phyloP scores from a whole-genome alignment of 2,888 invertebrate genomes.

The Dicyrtoma fusca region DNA sequence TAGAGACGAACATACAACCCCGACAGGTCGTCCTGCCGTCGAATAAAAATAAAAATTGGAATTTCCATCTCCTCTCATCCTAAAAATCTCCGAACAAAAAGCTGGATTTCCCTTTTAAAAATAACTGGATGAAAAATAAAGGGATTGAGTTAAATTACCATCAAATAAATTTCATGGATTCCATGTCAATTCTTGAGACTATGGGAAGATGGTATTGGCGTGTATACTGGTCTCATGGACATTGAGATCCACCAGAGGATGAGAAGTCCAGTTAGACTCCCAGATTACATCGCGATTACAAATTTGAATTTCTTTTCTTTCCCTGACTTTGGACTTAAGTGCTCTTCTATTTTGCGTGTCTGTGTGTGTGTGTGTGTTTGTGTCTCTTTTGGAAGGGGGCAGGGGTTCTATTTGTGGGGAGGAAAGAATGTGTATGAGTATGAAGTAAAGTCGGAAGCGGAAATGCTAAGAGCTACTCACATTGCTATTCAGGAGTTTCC shows the following conservation, averaged over 20 bases:
- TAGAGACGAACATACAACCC: too few species aligned
- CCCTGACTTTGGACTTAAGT: background rate
- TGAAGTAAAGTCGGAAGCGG: slow-evolving; percentile 55
- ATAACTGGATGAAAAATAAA: too few species aligned
- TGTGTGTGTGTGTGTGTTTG: background rate
- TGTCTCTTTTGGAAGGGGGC: background rate
- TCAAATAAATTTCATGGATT: background rate
- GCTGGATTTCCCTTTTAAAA: too few species aligned
- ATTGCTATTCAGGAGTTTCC: slow-evolving; percentile 34
- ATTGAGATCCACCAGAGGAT: too few species aligned
- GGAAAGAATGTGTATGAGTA: slow-evolving; percentile 12
- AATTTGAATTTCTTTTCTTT: slow-evolving; percentile 1
- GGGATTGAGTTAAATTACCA: too few species aligned
- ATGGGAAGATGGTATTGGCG: background rate
- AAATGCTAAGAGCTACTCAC: slow-evolving; percentile 52
- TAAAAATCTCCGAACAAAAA: slow-evolving; percentile 1
- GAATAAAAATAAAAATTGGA: too few species aligned
- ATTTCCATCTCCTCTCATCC: too few species aligned
- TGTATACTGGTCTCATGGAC: too few species aligned
- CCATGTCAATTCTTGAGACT: background rate
- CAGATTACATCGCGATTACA: too few species aligned
- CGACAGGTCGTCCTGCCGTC: too few species aligned
- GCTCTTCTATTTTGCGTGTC: background rate
- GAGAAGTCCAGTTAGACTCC: background rate
- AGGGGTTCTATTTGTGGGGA: slow-evolving; percentile 27